Conservation (phyloP, 1,140 invertebrate species). For the Pseudobourletiella spinata region DNA sequence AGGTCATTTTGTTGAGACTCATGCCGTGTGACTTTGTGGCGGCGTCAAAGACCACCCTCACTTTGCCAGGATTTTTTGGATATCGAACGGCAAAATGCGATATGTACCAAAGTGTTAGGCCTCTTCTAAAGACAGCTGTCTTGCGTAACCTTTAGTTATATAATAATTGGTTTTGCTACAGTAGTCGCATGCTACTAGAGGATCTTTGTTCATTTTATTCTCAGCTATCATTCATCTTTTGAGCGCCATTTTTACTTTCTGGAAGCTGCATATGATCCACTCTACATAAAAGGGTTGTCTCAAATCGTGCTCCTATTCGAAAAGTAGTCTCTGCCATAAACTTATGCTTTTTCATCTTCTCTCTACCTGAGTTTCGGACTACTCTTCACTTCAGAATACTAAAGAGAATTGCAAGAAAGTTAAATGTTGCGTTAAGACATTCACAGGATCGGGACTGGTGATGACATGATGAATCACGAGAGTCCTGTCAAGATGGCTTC, state of each 20-base stretch:
- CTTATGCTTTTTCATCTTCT: conserved; percentile 4
- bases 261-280: background rate
- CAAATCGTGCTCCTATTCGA: conserved; percentile 1
- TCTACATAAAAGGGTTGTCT: conserved; percentile 18
- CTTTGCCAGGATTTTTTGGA: conserved; percentile 14
- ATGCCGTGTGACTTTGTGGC: conserved; percentile 10
- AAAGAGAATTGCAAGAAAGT: conserved; percentile 13
- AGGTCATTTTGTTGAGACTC: conserved; percentile 24
- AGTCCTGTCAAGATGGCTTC: too few species aligned
- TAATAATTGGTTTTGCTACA: conserved; percentile 5
- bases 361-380: background rate
- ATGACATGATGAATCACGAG: too few species aligned
- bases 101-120: background rate
- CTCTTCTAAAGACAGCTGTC: background rate
- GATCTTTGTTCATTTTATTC: too few species aligned
- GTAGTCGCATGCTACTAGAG: too few species aligned
- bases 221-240: too few species aligned
- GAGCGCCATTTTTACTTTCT: too few species aligned
- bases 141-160: conserved; percentile 10
- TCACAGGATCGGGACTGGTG: too few species aligned
- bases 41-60: conserved; percentile 15
- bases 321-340: conserved; percentile 8
- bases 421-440: conserved; percentile 6
- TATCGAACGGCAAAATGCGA: conserved; percentile 14
- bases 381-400: conserved; percentile 15